These are phyloP conservation scores for Eupithecia pulchellata DNA, from an alignment of 2,888 invertebrate genomes.

Conservation along the genomic window DNA sequence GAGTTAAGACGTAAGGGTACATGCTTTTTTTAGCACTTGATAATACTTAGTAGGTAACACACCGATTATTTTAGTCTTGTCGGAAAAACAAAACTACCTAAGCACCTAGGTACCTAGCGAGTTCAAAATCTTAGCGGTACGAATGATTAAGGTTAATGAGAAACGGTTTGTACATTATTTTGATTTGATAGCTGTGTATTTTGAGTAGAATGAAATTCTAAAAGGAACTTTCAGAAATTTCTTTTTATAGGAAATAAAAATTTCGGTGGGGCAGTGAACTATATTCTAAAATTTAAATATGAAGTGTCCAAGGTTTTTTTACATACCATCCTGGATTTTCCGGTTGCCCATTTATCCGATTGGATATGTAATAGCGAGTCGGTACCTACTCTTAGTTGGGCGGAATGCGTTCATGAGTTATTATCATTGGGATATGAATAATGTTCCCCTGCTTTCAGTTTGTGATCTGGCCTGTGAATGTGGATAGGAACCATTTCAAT, in stretches of 20 bases:
- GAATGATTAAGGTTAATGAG: too few species aligned
- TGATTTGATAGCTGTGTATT: too few species aligned
- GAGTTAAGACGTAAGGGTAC: too few species aligned
- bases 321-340: background rate
- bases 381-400: background rate
- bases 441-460: slow-evolving; percentile 3
- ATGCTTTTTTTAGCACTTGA: too few species aligned
- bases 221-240: too few species aligned
- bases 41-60: too few species aligned
- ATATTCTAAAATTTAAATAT: background rate
- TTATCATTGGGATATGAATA: slow-evolving; percentile 7
- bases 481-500: slow-evolving; percentile 2
- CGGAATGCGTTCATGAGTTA: slow-evolving; percentile 1
- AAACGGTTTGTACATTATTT: too few species aligned
- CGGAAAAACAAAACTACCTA: too few species aligned
- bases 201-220: too few species aligned
- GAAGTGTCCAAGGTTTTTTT: background rate
- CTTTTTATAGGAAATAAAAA: background rate
- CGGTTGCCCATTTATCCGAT: background rate
- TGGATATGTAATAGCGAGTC: background rate
- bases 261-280: background rate
- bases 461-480: background rate
- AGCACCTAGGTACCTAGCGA: too few species aligned
- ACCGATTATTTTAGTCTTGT: too few species aligned
- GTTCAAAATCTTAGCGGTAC: too few species aligned